A percentile compares a stretch with the other conserved stretches of the same genome.
Evolutionary conservation across 2,113 vertebrate genomes (phyloP).

Genomic region (Syngnathus floridae): DNA sequence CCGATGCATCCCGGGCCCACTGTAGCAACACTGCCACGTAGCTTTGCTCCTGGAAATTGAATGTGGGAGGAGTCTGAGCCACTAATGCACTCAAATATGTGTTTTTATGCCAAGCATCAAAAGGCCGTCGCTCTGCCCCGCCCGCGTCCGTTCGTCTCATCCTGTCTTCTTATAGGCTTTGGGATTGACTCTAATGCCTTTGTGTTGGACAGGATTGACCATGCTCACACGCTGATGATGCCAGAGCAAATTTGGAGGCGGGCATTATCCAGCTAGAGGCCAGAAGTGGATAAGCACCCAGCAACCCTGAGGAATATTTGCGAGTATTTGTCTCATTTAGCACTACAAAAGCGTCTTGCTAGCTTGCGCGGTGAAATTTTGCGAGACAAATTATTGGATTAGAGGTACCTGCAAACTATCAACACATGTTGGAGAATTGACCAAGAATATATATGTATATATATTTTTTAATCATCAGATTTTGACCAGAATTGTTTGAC

Average conservation of each 20-base stretch:
- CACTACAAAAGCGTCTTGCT: constrained; percentile 13
- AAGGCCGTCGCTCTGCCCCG: constrained; percentile 25
- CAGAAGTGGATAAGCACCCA: constrained; percentile 9
- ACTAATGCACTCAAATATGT: constrained; percentile 1
- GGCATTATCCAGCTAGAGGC: constrained; percentile 31
- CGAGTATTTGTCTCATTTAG: constrained; percentile 29
- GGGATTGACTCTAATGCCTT: constrained; percentile 67
- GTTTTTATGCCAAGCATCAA: constrained; percentile 8
- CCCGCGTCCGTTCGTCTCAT: constrained; percentile 16
- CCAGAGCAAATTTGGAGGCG: constrained; percentile 48
- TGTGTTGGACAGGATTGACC: constrained; percentile 64
- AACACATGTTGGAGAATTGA: not conserved
- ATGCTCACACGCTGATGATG: constrained; percentile 52
- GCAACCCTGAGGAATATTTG: constrained; percentile 12
- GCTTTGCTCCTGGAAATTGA: not conserved
- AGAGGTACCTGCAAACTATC: not conserved
- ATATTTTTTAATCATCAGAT: no score
- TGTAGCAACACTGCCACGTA: constrained; percentile 57
- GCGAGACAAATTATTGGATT: constrained; percentile 21
- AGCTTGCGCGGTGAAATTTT: constrained; percentile 13
- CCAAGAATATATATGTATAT: not conserved
- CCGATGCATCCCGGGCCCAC: constrained; percentile 43
- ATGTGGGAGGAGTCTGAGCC: not conserved
- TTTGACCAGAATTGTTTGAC: not conserved
- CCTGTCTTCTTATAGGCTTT: constrained; percentile 51